Base-by-base conservation (phyloP, 2,797 vertebrate genomes). In the Acanthornis magna region DNA sequence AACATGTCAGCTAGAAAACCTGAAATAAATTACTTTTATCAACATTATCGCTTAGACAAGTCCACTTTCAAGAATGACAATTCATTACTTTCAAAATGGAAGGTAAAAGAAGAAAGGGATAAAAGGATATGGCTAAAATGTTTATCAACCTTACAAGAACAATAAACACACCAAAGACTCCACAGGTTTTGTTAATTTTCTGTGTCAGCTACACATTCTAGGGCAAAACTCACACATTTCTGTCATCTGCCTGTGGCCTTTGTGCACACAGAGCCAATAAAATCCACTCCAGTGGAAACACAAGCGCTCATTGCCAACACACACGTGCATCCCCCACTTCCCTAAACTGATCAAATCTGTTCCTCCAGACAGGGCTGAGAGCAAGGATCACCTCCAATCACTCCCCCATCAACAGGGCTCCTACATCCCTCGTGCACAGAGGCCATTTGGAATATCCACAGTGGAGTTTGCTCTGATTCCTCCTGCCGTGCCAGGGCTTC, bases 271-370 rank as follows among this genome's bases (percentile, higher is more conserved):
- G 79, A 73, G 26, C 53, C 42, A 36, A 13, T 2, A 32, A 79
- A 85, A 65, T 9, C 34, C 13, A 43, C 55, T 38, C 50, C 16
- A 22, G 32, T 2, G 10, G 40, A 73, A 94, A 61, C 62, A 68
- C 4, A 50, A 68, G 45, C 0, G 0, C 22, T 18, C 21, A 4
- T 1, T 71, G 36, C 55, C 78, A 79, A 4, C 62, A 32, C 29
- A 51, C 20, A 11, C 1, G 0, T 13, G 30, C n/a, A 36, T 6
- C 12, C 17, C n/a, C 16, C 21, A 5, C 29, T 43, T 27, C 4
- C 30, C 63, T 16, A 19, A 55, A 53, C 0, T 7, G 40, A 54
- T 21, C 34, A 29, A 62, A 62, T 16, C 43, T 75, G 40, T 6
- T 66, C 84, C 55, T 85, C 36, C 61, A 45, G 26, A 2, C 8